Evolutionary conservation across 1,140 invertebrate species (phyloP).

Genomic region (Papilio aristodemus): DNA sequence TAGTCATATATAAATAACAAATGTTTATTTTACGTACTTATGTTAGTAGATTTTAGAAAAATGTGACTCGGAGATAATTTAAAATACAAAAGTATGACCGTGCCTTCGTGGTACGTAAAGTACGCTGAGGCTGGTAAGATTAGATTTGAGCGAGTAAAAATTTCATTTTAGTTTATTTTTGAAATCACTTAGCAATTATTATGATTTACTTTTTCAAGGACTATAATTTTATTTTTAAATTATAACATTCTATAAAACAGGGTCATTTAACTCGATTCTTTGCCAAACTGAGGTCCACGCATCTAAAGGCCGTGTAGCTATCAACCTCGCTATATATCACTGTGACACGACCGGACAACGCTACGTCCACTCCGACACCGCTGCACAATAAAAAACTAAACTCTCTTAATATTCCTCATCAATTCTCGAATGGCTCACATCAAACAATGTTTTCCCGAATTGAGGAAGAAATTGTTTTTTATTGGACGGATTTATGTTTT

Average conservation of each 20-base stretch:
- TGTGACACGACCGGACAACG: not conserved
- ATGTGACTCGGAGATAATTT: too few relatives aligned
- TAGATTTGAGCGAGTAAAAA: too few relatives aligned
- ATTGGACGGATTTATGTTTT: slow-evolving; percentile 49
- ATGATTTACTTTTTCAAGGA: not conserved
- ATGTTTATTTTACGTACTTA: too few relatives aligned
- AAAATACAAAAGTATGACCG: too few relatives aligned
- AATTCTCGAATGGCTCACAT: slow-evolving; percentile 31
- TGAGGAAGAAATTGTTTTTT: slow-evolving; percentile 36
- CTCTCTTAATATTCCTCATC: slow-evolving; percentile 30
- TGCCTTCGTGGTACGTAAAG: too few relatives aligned
- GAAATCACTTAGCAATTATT: too few relatives aligned
- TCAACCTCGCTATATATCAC: slow-evolving; percentile 26
- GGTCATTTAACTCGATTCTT: not conserved
- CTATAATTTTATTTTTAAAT: not conserved
- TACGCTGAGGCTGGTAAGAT: too few relatives aligned
- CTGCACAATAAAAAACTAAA: slow-evolving; percentile 29
- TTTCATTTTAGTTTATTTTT: too few relatives aligned
- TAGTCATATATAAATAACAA: too few relatives aligned
- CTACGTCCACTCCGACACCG: not conserved
- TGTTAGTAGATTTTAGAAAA: too few relatives aligned
- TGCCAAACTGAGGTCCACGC: not conserved
- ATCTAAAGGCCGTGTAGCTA: slow-evolving; percentile 7
- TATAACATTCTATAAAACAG: not conserved
- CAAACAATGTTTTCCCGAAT: slow-evolving; percentile 35